Conservation (phyloP, 2,113 vertebrate species). For the Chaetodon trifascialis region DNA sequence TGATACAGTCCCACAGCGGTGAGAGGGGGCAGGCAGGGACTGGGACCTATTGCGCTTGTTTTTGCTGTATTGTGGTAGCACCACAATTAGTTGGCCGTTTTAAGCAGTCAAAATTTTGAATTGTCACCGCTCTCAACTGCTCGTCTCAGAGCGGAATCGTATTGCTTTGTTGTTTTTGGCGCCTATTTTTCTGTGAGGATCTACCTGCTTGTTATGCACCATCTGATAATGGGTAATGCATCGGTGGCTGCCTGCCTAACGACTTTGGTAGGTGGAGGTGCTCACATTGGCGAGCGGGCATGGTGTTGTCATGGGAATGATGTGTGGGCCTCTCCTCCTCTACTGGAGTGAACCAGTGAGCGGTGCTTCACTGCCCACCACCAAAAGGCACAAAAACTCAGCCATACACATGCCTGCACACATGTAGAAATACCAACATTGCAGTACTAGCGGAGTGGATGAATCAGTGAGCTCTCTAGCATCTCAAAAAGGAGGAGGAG, state of each 20-base stretch:
- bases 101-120: background rate
- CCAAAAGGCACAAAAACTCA: slow-evolving; percentile 20
- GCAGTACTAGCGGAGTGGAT: slow-evolving; percentile 48
- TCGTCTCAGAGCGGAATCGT: slow-evolving; percentile 6
- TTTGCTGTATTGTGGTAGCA: slow-evolving; percentile 6
- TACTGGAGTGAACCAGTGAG: slow-evolving; percentile 44
- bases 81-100: slow-evolving; percentile 12
- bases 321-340: slow-evolving; percentile 63
- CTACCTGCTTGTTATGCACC: slow-evolving; percentile 43
- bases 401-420: slow-evolving; percentile 36
- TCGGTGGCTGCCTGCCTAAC: slow-evolving; percentile 60
- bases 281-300: slow-evolving; percentile 35
- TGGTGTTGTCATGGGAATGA: slow-evolving; percentile 73
- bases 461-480: slow-evolving; percentile 57
- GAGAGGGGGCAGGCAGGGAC: slow-evolving; percentile 4
- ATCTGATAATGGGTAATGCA: slow-evolving; percentile 53
- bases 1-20: slow-evolving; percentile 46
- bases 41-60: slow-evolving; percentile 7
- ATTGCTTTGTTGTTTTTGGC: slow-evolving; percentile 26
- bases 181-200: background rate
- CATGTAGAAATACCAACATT: slow-evolving; percentile 29
- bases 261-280: slow-evolving; percentile 59
- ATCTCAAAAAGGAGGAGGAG: slow-evolving; percentile 42
- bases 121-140: background rate
- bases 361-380: slow-evolving; percentile 62